A percentile compares a stretch with the other conserved stretches of the same genome.
Conservation (phyloP, 2,113 vertebrate genomes). For the Daphoenositta chrysoptera region DNA sequence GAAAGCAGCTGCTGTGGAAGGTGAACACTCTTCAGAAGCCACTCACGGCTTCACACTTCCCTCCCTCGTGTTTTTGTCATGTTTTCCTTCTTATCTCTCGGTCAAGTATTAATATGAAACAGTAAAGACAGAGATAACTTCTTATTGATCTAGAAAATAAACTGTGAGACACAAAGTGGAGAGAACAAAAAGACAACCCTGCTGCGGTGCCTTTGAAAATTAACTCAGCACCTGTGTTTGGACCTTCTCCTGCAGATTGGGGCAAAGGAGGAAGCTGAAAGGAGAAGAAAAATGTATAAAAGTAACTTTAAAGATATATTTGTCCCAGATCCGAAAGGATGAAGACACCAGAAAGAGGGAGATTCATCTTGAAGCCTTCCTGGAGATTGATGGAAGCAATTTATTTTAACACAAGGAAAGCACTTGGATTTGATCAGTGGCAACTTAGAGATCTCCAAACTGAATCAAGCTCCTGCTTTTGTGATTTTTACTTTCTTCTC, state of each 20-base stretch:
- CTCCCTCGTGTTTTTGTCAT: not conserved
- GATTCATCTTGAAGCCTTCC: not conserved
- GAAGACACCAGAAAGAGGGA: not conserved
- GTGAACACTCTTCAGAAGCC: not conserved
- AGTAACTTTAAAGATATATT: not conserved
- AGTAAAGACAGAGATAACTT: not conserved
- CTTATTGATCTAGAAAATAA: not conserved
- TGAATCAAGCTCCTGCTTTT: not conserved
- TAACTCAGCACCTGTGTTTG: not conserved
- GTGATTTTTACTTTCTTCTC: not conserved
- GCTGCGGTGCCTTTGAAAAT: not conserved
- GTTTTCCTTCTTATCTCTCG: not conserved
- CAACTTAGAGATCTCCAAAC: not conserved
- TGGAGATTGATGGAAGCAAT: constrained; percentile 45
- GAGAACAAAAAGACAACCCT: not conserved
- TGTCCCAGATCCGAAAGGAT: not conserved
- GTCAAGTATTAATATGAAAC: not conserved
- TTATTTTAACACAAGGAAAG: not conserved
- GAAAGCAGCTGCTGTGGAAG: not conserved
- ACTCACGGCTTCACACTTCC: not conserved
- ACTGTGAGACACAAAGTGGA: not conserved
- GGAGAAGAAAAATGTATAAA: not conserved
- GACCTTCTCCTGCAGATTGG: not conserved
- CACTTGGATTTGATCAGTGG: constrained; percentile 37
- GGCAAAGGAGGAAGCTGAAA: not conserved